Percentiles rank a stretch among this genome's conserved stretches.
Conservation (phyloP, 2,797 vertebrate species). For the Pempheris klunzingeri region DNA sequence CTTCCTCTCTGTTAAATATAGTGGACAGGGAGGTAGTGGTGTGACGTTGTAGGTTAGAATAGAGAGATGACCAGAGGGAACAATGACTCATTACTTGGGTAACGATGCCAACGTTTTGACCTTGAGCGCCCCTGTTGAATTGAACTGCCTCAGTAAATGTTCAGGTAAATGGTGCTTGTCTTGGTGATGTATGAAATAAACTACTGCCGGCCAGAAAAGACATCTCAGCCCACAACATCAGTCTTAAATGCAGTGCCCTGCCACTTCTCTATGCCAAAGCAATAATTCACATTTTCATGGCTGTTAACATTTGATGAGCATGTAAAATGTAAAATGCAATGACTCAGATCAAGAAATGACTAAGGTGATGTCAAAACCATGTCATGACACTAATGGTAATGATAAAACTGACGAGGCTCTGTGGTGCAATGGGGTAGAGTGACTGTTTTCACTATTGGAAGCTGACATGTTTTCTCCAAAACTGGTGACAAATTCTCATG, state of each 20-base stretch:
- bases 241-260: constrained; percentile 64
- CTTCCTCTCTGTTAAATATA: not conserved
- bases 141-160: constrained; percentile 78
- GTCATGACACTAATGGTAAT: constrained; percentile 45
- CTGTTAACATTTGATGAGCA: constrained; percentile 71
- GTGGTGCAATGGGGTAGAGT: constrained; percentile 8
- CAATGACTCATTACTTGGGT: constrained; percentile 79
- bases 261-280: constrained; percentile 49
- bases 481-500: constrained; percentile 12
- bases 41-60: constrained; percentile 37
- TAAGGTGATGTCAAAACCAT: constrained; percentile 54
- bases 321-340: constrained; percentile 72
- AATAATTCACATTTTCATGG: constrained; percentile 65
- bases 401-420: constrained; percentile 52
- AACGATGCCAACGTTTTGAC: constrained; percentile 78
- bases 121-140: constrained; percentile 70
- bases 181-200: constrained; percentile 78
- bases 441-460: constrained; percentile 33
- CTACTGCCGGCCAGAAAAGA: constrained; percentile 71
- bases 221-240: constrained; percentile 72
- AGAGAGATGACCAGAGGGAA: constrained; percentile 74
- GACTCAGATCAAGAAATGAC: constrained; percentile 67
- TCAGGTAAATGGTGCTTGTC: constrained; percentile 83
- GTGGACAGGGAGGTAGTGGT: constrained; percentile 31
- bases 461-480: constrained; percentile 21